Evolutionary conservation across 2,797 vertebrate genomes (phyloP).

Genomic region (Phyllotis vaccarum): DNA sequence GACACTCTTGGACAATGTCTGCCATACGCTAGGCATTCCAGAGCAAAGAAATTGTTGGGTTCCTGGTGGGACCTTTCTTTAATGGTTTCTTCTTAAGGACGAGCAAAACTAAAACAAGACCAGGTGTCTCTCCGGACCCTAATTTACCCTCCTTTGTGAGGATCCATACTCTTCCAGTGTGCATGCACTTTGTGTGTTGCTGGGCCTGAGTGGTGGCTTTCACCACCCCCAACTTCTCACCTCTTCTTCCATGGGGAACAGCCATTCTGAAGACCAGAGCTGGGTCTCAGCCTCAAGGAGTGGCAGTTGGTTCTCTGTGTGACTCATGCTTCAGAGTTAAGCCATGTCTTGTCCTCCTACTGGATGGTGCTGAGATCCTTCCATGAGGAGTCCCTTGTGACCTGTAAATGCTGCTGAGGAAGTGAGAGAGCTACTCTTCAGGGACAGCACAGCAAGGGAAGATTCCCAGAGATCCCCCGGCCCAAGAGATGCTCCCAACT

Average conservation of each 20-base stretch:
- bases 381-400: not conserved
- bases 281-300: fast-evolving
- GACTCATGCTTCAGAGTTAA: not conserved
- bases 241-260: not conserved
- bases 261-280: not conserved
- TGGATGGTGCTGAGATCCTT: not conserved
- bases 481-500: not conserved
- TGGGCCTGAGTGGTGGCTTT: not conserved
- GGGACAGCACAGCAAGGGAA: fast-evolving
- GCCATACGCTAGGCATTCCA: not conserved
- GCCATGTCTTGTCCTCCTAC: not conserved
- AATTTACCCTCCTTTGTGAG: not conserved
- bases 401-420: not conserved
- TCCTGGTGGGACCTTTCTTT: not conserved
- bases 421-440: not conserved
- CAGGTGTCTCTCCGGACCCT: not conserved
- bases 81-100: not conserved
- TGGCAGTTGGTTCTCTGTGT: not conserved
- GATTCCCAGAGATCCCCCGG: not conserved
- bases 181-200: fast-evolving
- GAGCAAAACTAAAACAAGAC: not conserved
- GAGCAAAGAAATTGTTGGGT: not conserved
- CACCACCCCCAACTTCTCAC: not conserved
- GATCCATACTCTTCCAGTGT: too few relatives aligned
- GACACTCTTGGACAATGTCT: not conserved